Evolutionary conservation across 2,113 vertebrate species (phyloP).

Genomic region (Solea senegalensis): DNA sequence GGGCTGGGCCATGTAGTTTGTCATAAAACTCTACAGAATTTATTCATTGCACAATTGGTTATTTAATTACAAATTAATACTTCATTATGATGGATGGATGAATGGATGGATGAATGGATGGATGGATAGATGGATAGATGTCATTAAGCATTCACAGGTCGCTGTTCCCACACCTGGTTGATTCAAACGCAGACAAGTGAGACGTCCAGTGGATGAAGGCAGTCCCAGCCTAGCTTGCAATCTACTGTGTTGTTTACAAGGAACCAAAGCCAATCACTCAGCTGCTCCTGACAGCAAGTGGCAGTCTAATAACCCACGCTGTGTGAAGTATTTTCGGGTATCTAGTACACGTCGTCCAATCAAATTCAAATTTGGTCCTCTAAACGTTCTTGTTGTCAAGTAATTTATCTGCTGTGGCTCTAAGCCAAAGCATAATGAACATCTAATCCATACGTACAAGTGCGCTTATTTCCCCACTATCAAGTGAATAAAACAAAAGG

Average conservation of each 20-base stretch:
- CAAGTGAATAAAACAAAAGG: conserved; percentile 26
- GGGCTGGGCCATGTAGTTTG: no score
- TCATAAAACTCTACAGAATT: no score
- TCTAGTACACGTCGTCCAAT: conserved; percentile 11
- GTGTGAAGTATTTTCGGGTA: conserved; percentile 21
- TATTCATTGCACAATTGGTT: no score
- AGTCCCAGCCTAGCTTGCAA: conserved; percentile 24
- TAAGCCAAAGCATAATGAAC: conserved; percentile 38
- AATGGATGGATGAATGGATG: neutral
- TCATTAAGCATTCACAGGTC: neutral
- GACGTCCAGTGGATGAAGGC: conserved; percentile 12
- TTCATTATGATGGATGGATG: no score
- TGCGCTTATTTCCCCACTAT: neutral
- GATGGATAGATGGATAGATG: neutral
- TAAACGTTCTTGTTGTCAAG: conserved; percentile 31
- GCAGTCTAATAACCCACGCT: conserved; percentile 29
- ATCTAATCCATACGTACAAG: conserved; percentile 15
- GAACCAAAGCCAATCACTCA: conserved; percentile 27
- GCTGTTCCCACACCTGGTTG: conserved; percentile 32
- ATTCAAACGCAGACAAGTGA: conserved; percentile 27
- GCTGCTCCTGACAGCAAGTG: conserved; percentile 29
- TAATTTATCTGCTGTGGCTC: conserved; percentile 41
- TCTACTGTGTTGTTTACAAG: conserved; percentile 34
- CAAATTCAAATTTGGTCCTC: conserved; percentile 16
- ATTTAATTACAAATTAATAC: no score